Base-by-base conservation (phyloP, 2,113 vertebrate species). In the Zootoca vivipara region DNA sequence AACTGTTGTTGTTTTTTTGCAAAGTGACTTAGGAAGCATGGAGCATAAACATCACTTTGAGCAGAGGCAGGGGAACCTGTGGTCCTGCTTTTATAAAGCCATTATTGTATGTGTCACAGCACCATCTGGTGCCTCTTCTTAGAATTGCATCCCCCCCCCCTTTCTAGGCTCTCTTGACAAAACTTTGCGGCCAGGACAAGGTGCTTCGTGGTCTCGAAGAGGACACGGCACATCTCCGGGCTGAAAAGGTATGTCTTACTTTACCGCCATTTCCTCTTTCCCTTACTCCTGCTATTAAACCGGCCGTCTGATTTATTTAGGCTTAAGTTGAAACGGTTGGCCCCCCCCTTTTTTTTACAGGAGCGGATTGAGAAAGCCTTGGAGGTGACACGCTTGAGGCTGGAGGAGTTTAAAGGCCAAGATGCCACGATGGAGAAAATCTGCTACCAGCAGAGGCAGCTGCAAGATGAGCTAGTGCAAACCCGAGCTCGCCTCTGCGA, bases 391-490 rank as follows among this genome's bases (percentile, higher is more conserved):
- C 94, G 97, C 62, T 93, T 98, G 64, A 97, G 98, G 88, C 91
- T 98, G 91, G 95, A 97, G 12, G 97, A 96, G 56, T 97, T 83
- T 89, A 94, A 90, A 83, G 95, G 85, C n/a, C 95, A 94, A 64
- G 96, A 96, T 4, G 89, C 92, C 0, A 89, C 90, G 2, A 83
- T 89, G 20, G 97, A 97, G 26, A 96, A 96, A 64, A 95, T 95
- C 12, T 93, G 97, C 87, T 96, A 95, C 72, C 97, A 97, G 93
- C 98, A 98, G 92, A 96, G 96, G 91, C 95, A 98, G 89, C 97
- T 99, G 24, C 98, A 98, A 91, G 98, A 98, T 64, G 97, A 98
- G 9, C 95, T 99, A 94, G 98, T 98, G 89, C 97, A 97, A 7
- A 97, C 97, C 89, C 95, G 98, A 73, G 98, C 98, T 75, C 93